A percentile compares a stretch with the other conserved stretches of the same genome.
These are phyloP conservation scores for Achroia grisella DNA, from an alignment of 1,140 invertebrate species.

Conservation along the genomic window DNA sequence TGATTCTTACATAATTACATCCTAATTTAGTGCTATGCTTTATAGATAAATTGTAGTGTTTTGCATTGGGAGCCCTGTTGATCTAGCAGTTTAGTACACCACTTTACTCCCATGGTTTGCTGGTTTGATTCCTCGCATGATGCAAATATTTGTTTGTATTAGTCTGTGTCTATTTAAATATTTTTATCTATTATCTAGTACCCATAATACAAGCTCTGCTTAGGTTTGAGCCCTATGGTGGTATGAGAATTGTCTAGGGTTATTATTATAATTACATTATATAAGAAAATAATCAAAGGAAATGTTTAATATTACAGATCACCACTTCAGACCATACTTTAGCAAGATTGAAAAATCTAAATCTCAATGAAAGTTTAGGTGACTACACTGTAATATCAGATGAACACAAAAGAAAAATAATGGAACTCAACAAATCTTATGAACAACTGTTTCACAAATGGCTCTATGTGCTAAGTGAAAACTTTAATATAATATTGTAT, in stretches of 20 bases:
- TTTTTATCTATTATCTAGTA: neutral
- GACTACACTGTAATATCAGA: conserved; percentile 71
- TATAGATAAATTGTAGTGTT: no score
- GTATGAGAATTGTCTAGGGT: neutral
- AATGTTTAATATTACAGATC: conserved; percentile 44
- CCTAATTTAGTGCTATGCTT: no score
- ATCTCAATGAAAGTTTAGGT: conserved; percentile 77
- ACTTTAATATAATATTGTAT: conserved; percentile 90
- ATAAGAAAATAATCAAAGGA: no score
- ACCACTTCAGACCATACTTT: conserved; percentile 89
- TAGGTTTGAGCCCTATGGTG: neutral
- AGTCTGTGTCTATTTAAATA: no score
- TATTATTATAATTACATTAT: no score
- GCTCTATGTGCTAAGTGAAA: conserved; percentile 82
- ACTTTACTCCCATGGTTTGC: no score
- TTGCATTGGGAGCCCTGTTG: no score
- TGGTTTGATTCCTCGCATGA: neutral
- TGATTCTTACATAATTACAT: no score
- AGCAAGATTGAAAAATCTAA: conserved; percentile 82
- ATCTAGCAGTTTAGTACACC: no score
- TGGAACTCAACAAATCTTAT: conserved; percentile 71
- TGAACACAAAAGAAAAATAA: conserved; percentile 74
- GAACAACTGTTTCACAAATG: conserved; percentile 75
- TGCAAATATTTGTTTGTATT: no score
- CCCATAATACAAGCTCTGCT: neutral